Evolutionary conservation across 2,888 invertebrate species (phyloP).

Genomic region (Tetragnatha montana): DNA sequence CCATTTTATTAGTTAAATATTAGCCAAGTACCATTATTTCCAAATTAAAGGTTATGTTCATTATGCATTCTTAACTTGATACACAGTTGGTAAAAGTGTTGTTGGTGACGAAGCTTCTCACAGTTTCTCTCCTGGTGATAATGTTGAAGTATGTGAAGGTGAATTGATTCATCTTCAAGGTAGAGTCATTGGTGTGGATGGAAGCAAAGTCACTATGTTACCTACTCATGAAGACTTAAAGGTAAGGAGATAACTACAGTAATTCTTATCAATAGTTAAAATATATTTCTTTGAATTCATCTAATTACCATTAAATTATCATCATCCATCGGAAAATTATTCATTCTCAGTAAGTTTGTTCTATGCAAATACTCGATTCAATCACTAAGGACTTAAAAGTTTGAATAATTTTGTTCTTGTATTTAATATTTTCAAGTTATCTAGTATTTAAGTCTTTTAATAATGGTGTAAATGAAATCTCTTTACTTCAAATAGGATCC

Average conservation of each 20-base stretch:
- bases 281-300: no score
- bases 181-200: slow-evolving; percentile 95
- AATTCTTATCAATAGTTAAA: no score
- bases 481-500: slow-evolving; percentile 81
- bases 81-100: slow-evolving; percentile 78
- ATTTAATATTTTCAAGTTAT: no score
- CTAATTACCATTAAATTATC: no score
- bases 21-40: no score
- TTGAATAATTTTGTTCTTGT: no score
- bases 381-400: no score
- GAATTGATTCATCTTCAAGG: slow-evolving; percentile 98
- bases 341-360: no score
- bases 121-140: slow-evolving; percentile 96
- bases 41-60: no score
- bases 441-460: neutral
- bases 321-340: no score
- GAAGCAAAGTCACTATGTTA: slow-evolving; percentile 96
- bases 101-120: slow-evolving; percentile 81
- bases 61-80: neutral
- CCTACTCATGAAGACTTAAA: slow-evolving; percentile 97
- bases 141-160: slow-evolving; percentile 97
- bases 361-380: no score
- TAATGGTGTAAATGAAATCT: neutral
- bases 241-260: slow-evolving; percentile 74
- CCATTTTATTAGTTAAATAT: no score